Evolutionary conservation across 2,888 invertebrate species (phyloP).

Genomic region (Aporophyla lueneburgensis): DNA sequence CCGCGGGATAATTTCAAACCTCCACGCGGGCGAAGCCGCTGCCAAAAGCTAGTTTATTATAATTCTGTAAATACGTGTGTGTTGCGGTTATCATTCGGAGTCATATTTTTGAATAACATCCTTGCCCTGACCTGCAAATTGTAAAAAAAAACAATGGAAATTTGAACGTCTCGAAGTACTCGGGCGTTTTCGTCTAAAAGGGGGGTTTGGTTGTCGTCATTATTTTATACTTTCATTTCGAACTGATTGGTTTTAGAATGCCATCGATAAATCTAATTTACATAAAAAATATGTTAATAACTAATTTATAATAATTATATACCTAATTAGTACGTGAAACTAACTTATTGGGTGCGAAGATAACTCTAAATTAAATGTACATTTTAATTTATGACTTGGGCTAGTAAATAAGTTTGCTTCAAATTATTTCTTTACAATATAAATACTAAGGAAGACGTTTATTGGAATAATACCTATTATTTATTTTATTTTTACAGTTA

Average conservation of each 20-base stretch:
- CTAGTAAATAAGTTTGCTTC: constrained; percentile 28
- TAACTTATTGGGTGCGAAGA: neutral
- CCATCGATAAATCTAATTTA: constrained; percentile 18
- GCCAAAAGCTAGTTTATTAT: no score
- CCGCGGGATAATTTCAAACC: no score
- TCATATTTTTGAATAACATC: neutral
- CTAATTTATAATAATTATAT: neutral
- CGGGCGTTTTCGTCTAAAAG: no score
- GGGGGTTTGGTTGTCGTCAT: neutral
- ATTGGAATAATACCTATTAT: constrained; percentile 61
- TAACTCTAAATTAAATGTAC: constrained; percentile 5
- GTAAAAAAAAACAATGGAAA: no score
- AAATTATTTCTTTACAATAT: constrained; percentile 53
- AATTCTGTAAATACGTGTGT: neutral
- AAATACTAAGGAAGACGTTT: constrained; percentile 79
- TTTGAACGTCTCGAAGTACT: neutral
- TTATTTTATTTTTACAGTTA: constrained; percentile 37
- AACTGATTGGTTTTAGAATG: neutral
- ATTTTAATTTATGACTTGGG: constrained; percentile 19
- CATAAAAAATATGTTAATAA: neutral
- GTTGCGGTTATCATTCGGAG: neutral
- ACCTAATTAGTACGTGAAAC: neutral
- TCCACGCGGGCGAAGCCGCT: no score
- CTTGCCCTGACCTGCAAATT: no score
- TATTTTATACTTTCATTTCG: neutral